These are phyloP conservation scores for Daboia siamensis DNA, from an alignment of 2,113 vertebrate species.

Conservation along the genomic window DNA sequence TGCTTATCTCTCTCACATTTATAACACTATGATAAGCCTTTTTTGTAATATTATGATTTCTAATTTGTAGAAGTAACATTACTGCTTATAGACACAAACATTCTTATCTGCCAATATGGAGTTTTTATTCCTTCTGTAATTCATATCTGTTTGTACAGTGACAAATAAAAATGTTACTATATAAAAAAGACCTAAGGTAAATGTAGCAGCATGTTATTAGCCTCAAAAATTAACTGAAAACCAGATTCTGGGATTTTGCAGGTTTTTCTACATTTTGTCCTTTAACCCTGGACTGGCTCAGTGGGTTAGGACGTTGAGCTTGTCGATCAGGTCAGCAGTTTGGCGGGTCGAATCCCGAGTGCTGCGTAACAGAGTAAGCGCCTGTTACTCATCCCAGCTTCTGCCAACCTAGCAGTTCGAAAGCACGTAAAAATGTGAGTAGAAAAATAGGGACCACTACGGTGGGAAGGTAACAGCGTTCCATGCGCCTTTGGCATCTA, in stretches of 20 bases:
- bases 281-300: constrained; percentile 4
- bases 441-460: too few species aligned
- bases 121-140: constrained; percentile 1
- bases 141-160: constrained; percentile 8
- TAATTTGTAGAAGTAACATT: neutral
- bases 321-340: too few species aligned
- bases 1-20: neutral
- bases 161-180: constrained; percentile 16
- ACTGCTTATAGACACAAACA: neutral
- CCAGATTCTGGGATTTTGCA: constrained; percentile 8
- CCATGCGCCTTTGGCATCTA: too few species aligned
- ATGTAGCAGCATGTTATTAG: neutral
- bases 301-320: too few species aligned
- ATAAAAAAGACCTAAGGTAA: neutral
- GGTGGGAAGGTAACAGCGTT: too few species aligned
- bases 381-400: too few species aligned
- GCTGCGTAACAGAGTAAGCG: too few species aligned
- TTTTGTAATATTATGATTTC: neutral
- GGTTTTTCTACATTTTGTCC: constrained; percentile 18
- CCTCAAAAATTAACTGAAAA: neutral
- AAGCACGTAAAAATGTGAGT: too few species aligned
- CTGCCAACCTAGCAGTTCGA: too few species aligned
- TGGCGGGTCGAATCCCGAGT: too few species aligned
- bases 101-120: neutral
- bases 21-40: neutral